phyloP scores from a whole-genome alignment of 2,888 invertebrate species.

The Emmelina monodactyla region DNA sequence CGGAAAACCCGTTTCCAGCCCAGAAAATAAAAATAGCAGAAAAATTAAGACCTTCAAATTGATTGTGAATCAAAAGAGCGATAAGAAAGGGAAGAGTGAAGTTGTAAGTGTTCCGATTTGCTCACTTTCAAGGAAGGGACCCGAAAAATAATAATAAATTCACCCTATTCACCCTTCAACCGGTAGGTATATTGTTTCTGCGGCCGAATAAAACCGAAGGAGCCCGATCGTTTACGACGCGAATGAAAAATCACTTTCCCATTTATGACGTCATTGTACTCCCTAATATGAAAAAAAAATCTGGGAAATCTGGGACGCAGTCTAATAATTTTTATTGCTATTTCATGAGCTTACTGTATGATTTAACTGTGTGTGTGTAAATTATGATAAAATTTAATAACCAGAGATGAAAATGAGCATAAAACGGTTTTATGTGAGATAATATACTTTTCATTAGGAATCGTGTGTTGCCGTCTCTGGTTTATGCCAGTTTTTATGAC shows the following conservation, averaged over 20 bases:
- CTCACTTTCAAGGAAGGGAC: neutral
- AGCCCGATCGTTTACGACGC: conserved; percentile 34
- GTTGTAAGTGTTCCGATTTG: conserved; percentile 1
- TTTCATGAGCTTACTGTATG: conserved; percentile 51
- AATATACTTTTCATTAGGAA: conserved; percentile 59
- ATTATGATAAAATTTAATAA: conserved; percentile 63
- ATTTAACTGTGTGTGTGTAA: conserved; percentile 56
- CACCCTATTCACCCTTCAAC: conserved; percentile 19
- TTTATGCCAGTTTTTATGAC: conserved; percentile 34
- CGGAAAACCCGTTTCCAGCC: no score
- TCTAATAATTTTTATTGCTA: conserved; percentile 55
- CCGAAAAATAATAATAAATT: conserved; percentile 18
- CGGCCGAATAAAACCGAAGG: conserved; percentile 27
- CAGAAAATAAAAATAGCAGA: neutral
- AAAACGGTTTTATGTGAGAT: conserved; percentile 59
- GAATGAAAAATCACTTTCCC: conserved; percentile 44
- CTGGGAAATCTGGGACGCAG: conserved; percentile 34
- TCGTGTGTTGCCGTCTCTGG: conserved; percentile 41
- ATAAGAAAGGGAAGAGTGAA: conserved; percentile 1
- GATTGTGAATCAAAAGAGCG: conserved; percentile 1
- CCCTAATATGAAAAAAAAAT: conserved; percentile 36
- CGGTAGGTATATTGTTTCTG: conserved; percentile 27
- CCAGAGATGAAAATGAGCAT: conserved; percentile 47
- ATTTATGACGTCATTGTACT: conserved; percentile 46
- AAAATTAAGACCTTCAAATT: conserved; percentile 1